Evolutionary conservation across 1,140 invertebrate genomes (phyloP), one percentile per base, ranked within the genome.

Genomic region (Magallana angulata): DNA sequence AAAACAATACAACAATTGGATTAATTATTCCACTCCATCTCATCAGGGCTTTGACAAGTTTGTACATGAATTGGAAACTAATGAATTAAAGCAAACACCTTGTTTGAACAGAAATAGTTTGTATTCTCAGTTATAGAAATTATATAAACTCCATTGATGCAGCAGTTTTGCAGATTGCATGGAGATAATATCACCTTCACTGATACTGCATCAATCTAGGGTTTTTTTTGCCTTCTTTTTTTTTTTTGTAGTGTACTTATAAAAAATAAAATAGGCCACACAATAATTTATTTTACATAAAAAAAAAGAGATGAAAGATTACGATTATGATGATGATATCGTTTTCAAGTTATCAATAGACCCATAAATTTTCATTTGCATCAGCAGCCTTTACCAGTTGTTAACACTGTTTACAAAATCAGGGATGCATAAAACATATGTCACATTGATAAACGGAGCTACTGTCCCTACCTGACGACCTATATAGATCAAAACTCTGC

Each of bases 341-440:
- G 24, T 76, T 76, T 76, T 36, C 8, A 18, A 76, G 8, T 76
- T 76, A 76, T 76, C 68, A 76, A 76, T 76, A 76, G 24, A 76
- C 68, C 24, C 24, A 76, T 76, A 76, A 24, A 76, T 76, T 76
- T 76, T 76, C 68, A 76, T 76, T 76, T 76, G 60, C 60, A 16
- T 62, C n/a, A 48, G 60, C n/a, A 48, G 60, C 60, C 60, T n/a
- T n/a, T n/a, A 76, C 68, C 68, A 76, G 68, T 76, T 71, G 68
- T 71, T 76, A 76, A 76, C 68, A 76, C 11, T 30, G 24, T 76
- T 76, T 76, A 76, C 24, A 76, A 76, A 76, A 76, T 76, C 68
- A 76, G 30, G 68, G 68, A 76, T 76, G 68, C 68, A 76, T 76
- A 36, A 76, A 76, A 76, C 68, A 76, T 76, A 76, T 76, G 68